Evolutionary conservation across 2,113 vertebrate genomes (phyloP).

Genomic region (Tapirus terrestris): DNA sequence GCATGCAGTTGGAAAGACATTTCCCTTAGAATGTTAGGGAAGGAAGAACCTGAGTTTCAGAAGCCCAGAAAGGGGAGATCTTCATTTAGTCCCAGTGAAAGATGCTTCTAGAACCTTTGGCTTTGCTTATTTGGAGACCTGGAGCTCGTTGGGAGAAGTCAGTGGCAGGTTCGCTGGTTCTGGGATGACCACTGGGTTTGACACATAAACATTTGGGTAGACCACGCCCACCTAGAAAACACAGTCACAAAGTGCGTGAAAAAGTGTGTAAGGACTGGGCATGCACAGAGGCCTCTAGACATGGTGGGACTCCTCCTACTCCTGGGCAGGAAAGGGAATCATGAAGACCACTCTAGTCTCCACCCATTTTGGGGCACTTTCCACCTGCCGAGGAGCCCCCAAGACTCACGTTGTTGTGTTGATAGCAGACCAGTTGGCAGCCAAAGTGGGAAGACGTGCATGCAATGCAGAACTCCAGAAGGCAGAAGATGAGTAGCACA

Average conservation of each 20-base stretch:
- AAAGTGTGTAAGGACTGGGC: background rate
- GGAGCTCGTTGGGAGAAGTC: background rate
- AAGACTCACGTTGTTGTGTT: slow-evolving; percentile 6
- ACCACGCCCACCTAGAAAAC: background rate
- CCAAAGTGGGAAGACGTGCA: background rate
- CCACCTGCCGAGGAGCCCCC: background rate
- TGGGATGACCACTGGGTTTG: background rate
- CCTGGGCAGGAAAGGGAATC: background rate
- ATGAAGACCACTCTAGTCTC: no score
- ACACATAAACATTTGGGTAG: background rate
- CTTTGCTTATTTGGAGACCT: background rate
- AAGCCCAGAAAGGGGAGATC: background rate
- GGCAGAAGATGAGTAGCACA: background rate
- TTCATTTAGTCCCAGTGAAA: background rate
- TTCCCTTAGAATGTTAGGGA: background rate
- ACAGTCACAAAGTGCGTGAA: background rate
- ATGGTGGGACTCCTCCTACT: background rate
- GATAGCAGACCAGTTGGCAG: background rate
- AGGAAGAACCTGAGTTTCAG: background rate
- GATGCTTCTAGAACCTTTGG: background rate
- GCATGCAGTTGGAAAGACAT: no score
- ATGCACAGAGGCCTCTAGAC: rapidly evolving
- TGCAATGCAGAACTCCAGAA: background rate
- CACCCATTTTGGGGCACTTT: background rate
- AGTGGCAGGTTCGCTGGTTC: background rate